A percentile compares a stretch with the other conserved stretches of the same genome.
Conservation (phyloP, 2,113 vertebrate species). For the Protobothrops flavoviridis region DNA sequence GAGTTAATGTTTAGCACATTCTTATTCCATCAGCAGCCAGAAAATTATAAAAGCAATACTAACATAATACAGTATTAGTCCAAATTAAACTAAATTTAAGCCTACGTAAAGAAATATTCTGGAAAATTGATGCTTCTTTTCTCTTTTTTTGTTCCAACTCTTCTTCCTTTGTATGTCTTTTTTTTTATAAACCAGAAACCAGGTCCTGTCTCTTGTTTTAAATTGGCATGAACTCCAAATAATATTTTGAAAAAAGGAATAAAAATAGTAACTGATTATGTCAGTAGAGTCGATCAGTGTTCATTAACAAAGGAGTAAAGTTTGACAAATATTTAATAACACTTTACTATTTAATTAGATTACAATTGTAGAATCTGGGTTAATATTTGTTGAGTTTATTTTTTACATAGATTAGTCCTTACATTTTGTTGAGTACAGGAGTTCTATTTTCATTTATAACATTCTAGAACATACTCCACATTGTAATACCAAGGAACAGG, state of each 20-base stretch:
- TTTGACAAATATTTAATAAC: not conserved
- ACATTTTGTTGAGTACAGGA: not conserved
- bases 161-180: not conserved
- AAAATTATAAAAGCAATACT: not conserved
- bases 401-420: not conserved
- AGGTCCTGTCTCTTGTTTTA: not conserved
- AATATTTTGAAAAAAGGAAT: not conserved
- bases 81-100: not conserved
- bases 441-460: not conserved
- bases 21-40: not conserved
- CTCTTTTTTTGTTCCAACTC: not conserved
- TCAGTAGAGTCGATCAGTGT: not conserved
- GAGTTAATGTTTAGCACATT: not conserved
- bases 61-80: not conserved
- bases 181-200: not conserved
- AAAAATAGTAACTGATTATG: not conserved
- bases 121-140: not conserved
- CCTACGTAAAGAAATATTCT: not conserved
- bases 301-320: not conserved
- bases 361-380: not conserved
- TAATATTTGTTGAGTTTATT: not conserved
- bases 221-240: not conserved
- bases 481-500: not conserved
- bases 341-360: not conserved
- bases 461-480: not conserved